Base-by-base conservation (phyloP, 2,797 vertebrate species). In the Sorex maritimensis region DNA sequence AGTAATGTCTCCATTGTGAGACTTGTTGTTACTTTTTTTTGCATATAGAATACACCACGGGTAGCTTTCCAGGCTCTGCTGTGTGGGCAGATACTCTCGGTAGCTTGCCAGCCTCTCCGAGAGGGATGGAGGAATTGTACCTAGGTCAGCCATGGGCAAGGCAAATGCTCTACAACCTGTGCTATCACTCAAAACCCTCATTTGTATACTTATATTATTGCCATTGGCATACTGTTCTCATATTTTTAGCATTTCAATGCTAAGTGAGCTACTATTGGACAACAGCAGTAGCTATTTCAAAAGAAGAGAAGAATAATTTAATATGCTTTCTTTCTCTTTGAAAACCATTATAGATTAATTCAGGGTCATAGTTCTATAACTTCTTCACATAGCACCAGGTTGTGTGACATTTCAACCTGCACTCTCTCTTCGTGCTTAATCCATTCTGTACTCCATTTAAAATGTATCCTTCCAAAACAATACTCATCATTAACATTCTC, bases 401-500 rank as follows among this genome's bases (percentile, higher is more conserved):
- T 83, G 49, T 71, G 17, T 14, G 6, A 23, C 82, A 1, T 81
- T 2, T 67, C 10, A 81, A 9, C 24, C 14, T 38, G 26, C 1
- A 23, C 0, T 46, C 4, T 15, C 3, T 0, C 6, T 72, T 26
- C 28, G 58, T 0, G 10, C 1, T 8, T 12, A 81, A 13, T 38
- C 9, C 10, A n/a, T 71, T 12, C 38, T 71, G 6, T 0, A 87
- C 0, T 5, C 12, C 52, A 72, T 4, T 28, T 5, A 94, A 92
- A 38, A 30, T 52, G 5, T 68, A 49, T 46, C 24, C 26, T 87
- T 73, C 26, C 30, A 46, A 61, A 72, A 85, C 10, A 58, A 5
- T 0, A 75, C 6, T 52, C 21, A 78, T 90, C 5, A 74, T 34
- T 34, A 21, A 73, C 55, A 4, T 90, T 10, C n/a, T 13, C 13